These are phyloP conservation scores for Platypus cylindrus DNA, from an alignment of 2,888 invertebrate genomes.

Conservation along the genomic window DNA sequence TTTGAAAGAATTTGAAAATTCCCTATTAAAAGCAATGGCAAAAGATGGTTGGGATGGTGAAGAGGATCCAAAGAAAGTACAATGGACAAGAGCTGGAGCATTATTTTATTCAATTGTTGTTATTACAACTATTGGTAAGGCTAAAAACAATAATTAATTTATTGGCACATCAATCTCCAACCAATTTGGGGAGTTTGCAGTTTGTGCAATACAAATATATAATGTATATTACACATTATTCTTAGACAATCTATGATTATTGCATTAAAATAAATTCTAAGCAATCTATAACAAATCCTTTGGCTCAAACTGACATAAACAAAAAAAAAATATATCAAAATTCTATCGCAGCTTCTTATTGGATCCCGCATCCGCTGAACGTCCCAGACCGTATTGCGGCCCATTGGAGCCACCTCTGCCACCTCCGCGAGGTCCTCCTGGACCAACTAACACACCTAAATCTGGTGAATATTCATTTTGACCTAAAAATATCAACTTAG, in stretches of 20 bases:
- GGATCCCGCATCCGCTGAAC: conserved; percentile 16
- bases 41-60: conserved; percentile 84
- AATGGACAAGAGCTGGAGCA: conserved; percentile 82
- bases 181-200: too few relatives aligned
- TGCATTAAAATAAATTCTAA: too few relatives aligned
- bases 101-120: conserved; percentile 92
- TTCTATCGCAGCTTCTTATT: too few relatives aligned
- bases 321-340: too few relatives aligned
- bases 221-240: too few relatives aligned
- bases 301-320: too few relatives aligned
- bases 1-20: conserved; percentile 50
- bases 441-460: conserved; percentile 27
- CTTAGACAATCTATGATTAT: too few relatives aligned
- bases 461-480: conserved; percentile 17
- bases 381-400: too few relatives aligned
- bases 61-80: conserved; percentile 40
- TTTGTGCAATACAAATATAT: too few relatives aligned
- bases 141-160: not conserved
- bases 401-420: too few relatives aligned
- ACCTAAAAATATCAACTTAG: conserved; percentile 7
- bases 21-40: conserved; percentile 71
- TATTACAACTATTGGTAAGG: conserved; percentile 88
- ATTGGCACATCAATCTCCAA: too few relatives aligned
- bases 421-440: conserved; percentile 27
- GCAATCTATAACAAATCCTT: too few relatives aligned